Percentiles rank a stretch among this genome's conserved stretches.
phyloP scores from a whole-genome alignment of 1,140 invertebrate genomes.

The Metopolophium dirhodum region DNA sequence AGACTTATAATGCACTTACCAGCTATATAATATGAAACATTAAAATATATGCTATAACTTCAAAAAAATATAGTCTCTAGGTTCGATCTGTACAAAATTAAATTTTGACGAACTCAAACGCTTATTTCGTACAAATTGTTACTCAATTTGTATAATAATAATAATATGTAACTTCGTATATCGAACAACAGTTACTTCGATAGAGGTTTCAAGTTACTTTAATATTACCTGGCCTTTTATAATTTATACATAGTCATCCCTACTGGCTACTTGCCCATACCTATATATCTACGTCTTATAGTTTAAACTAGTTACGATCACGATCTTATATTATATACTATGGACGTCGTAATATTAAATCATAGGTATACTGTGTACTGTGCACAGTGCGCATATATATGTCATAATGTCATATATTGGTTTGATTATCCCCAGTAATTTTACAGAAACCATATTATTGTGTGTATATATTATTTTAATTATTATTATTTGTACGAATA shows the following conservation, averaged over 20 bases:
- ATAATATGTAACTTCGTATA: background rate
- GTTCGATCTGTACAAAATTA: background rate
- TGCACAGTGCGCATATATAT: background rate
- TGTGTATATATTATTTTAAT: background rate
- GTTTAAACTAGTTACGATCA: background rate
- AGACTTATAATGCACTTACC: background rate
- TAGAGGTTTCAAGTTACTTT: no score
- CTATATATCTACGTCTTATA: background rate
- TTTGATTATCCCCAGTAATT: background rate
- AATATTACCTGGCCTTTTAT: background rate
- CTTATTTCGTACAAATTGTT: background rate
- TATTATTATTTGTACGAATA: no score
- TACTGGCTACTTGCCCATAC: no score
- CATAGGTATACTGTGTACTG: background rate
- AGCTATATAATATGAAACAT: background rate
- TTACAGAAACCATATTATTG: background rate
- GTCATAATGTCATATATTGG: no score
- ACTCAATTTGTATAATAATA: background rate
- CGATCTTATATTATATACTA: background rate
- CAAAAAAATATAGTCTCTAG: background rate
- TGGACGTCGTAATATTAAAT: background rate
- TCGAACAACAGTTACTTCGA: background rate
- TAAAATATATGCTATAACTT: background rate
- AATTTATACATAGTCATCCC: no score
- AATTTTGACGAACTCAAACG: background rate